phyloP scores from a whole-genome alignment of 2,113 vertebrate species.

The Electrona antarctica region DNA sequence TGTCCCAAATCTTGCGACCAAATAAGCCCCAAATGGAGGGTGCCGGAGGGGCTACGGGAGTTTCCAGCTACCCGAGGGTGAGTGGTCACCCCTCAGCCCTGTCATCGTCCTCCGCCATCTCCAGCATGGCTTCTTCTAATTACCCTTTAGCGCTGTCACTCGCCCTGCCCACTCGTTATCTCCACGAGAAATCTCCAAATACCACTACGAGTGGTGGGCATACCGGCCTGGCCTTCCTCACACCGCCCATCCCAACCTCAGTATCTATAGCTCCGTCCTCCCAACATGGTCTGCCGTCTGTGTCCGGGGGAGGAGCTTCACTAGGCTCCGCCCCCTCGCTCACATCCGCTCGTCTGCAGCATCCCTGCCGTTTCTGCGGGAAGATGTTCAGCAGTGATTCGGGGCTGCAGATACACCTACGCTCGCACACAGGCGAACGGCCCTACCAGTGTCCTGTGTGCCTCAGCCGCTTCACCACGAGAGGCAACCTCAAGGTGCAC shows the following conservation, averaged over 20 bases:
- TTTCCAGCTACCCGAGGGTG: slow-evolving; percentile 48
- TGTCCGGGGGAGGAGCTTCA: slow-evolving; percentile 47
- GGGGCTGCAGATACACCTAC: slow-evolving; percentile 90
- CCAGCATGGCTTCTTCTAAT: slow-evolving; percentile 60
- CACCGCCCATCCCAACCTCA: slow-evolving; percentile 60
- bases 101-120: slow-evolving; percentile 55
- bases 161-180: slow-evolving; percentile 73
- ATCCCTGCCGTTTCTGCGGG: slow-evolving; percentile 89
- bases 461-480: slow-evolving; percentile 91
- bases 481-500: slow-evolving; percentile 93
- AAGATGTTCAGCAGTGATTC: slow-evolving; percentile 92
- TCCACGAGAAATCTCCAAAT: slow-evolving; percentile 82
- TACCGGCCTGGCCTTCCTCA: slow-evolving; percentile 60
- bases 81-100: slow-evolving; percentile 56
- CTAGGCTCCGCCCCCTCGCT: slow-evolving; percentile 54
- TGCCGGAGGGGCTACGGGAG: slow-evolving; percentile 35
- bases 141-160: slow-evolving; percentile 74
- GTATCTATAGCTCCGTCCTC: slow-evolving; percentile 52
- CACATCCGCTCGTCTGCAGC: slow-evolving; percentile 69
- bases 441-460: slow-evolving; percentile 93
- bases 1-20: slow-evolving; percentile 77
- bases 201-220: slow-evolving; percentile 63
- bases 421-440: slow-evolving; percentile 91
- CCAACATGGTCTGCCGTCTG: slow-evolving; percentile 62
- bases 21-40: slow-evolving; percentile 70